These are phyloP conservation scores for Panthera uncia DNA, from an alignment of 2,113 vertebrate species.

Conservation along the genomic window DNA sequence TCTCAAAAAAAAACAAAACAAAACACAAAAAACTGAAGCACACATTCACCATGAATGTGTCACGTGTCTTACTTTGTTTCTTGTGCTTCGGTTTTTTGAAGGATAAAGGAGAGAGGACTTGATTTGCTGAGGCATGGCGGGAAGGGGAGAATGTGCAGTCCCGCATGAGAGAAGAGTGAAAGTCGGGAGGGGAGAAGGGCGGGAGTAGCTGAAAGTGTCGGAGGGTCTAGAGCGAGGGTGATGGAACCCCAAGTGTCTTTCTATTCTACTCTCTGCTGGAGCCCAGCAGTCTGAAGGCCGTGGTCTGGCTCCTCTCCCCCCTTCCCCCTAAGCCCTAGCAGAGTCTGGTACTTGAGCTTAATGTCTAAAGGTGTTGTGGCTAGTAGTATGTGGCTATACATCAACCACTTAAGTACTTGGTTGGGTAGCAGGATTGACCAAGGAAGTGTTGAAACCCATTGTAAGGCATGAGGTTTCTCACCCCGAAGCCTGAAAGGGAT, in stretches of 20 bases:
- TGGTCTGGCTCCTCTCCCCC: neutral
- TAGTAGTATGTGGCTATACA: neutral
- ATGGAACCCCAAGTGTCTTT: fast-evolving
- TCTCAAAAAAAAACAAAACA: neutral
- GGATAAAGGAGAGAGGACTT: neutral
- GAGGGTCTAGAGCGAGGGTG: fast-evolving
- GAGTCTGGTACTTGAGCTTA: neutral
- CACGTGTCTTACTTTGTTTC: neutral
- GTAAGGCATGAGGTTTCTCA: neutral
- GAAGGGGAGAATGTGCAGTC: neutral
- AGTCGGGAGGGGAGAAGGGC: neutral
- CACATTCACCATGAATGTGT: neutral
- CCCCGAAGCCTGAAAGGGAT: neutral
- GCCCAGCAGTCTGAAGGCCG: too few relatives aligned
- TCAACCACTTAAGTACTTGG: neutral
- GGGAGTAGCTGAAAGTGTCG: neutral
- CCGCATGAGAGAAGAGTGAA: neutral
- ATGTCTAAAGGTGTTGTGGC: neutral
- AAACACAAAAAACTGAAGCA: neutral
- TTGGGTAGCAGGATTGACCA: neutral
- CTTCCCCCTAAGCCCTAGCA: neutral
- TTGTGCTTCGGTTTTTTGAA: neutral
- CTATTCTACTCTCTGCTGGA: neutral
- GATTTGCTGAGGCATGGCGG: neutral
- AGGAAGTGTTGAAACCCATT: neutral